These are phyloP conservation scores for Adela reaumurella DNA, from an alignment of 2,888 invertebrate species.

Conservation along the genomic window DNA sequence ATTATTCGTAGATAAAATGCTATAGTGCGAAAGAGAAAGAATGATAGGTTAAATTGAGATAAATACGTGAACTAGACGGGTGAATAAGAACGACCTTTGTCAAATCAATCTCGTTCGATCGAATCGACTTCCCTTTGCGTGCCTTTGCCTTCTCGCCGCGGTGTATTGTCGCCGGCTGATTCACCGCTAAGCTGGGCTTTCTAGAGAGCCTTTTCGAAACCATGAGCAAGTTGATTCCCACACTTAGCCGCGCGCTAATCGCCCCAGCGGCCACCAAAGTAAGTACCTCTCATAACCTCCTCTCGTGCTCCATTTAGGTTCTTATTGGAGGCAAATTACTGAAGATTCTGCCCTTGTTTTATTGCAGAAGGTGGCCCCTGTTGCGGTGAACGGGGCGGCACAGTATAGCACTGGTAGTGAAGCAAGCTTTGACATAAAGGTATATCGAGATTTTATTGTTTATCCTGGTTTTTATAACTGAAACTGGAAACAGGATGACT, in stretches of 20 bases:
- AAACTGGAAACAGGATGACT: not conserved
- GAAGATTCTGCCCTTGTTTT: slow-evolving; percentile 1
- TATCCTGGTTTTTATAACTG: not conserved
- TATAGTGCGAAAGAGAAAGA: no score
- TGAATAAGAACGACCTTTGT: not conserved
- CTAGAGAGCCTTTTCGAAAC: not conserved
- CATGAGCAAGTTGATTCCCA: not conserved
- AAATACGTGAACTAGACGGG: no score
- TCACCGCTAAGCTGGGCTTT: not conserved
- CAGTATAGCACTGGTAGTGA: slow-evolving; percentile 59
- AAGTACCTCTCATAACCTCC: not conserved
- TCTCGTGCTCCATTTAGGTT: not conserved
- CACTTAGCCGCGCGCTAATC: not conserved
- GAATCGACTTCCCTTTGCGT: not conserved
- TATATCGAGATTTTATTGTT: slow-evolving; percentile 14
- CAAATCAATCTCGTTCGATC: not conserved
- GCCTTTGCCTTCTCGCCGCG: not conserved
- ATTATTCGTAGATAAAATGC: no score
- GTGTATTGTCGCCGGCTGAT: not conserved
- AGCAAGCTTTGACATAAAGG: slow-evolving; percentile 60
- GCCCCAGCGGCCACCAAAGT: not conserved
- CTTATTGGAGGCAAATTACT: not conserved
- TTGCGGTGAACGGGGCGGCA: slow-evolving; percentile 27
- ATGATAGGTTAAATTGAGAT: no score
- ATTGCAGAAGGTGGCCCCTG: slow-evolving; percentile 36